Base-by-base conservation (phyloP, 2,113 vertebrate genomes). In the Garra rufa region DNA sequence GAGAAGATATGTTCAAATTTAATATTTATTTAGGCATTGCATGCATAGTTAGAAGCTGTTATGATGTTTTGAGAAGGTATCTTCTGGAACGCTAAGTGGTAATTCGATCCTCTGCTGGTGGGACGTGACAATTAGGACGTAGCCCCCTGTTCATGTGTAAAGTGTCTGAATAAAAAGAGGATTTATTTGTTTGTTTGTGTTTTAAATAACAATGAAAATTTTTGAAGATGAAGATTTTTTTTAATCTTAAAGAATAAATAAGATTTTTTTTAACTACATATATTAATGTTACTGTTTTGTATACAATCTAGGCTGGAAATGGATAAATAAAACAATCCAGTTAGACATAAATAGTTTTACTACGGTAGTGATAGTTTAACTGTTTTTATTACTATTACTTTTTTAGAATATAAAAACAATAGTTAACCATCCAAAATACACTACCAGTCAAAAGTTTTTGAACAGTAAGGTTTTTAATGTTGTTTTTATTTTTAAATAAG, bases 71-170 rank as follows among this genome's bases (percentile, higher is more conserved):
- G 21, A 34, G 30, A 41, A 75, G 24, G 3, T 59, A 30, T 55
- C 38, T 34, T 10, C n/a, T n/a, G n/a, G 9, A 74, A 74, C 26
- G 43, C 43, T 19, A 21, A 34, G 46, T 24, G 19, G 19, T 43
- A 71, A 71, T 38, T 69, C 30, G 15, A 69, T 38, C 65, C 65
- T 38, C 30, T 38, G 10, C 15, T 21, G 21, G 44, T 76, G 26
- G 30, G 44, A 76, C 50, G 74, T 76, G 74, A 59, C 50, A 55
- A 76, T 11, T 77, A n/a, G 10, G 50, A 77, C 75, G 50, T 24
- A 59, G 30, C 50, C 26, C 2, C 46, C 28, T 24, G 15, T 77
- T 77, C 9, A 38, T 59, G 21, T 7, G 6, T 59, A 41, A 77
- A 43, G 6, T 43, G n/a, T 46, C 6, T 15, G n/a, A n/a, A n/a